Conservation (phyloP, 2,888 invertebrate species). For the Acronicta aceris region DNA sequence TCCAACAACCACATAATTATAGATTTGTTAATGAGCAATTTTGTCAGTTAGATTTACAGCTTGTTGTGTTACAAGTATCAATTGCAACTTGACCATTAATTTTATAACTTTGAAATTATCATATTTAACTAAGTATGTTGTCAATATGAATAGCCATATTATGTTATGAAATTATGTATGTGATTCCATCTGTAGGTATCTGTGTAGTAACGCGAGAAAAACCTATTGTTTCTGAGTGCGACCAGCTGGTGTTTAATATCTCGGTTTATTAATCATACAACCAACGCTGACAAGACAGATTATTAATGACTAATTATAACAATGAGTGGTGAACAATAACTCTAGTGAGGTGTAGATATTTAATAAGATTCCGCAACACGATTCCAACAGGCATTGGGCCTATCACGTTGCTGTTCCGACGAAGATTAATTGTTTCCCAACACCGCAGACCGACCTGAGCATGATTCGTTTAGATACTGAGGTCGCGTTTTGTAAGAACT, state of each 20-base stretch:
- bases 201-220: slow-evolving; percentile 43
- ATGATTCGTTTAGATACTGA: slow-evolving; percentile 64
- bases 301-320: slow-evolving; percentile 84
- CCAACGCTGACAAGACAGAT: slow-evolving; percentile 75
- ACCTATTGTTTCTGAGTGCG: slow-evolving; percentile 49
- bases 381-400: slow-evolving; percentile 77
- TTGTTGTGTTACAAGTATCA: slow-evolving; percentile 39
- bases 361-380: slow-evolving; percentile 84
- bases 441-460: slow-evolving; percentile 65
- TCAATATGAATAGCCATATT: slow-evolving; percentile 30
- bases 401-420: slow-evolving; percentile 79
- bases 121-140: slow-evolving; percentile 34
- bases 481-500: slow-evolving; percentile 62
- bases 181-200: slow-evolving; percentile 25
- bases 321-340: slow-evolving; percentile 83
- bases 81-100: slow-evolving; percentile 35
- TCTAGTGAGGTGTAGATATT: slow-evolving; percentile 74
- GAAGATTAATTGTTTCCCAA: slow-evolving; percentile 80
- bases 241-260: slow-evolving; percentile 64
- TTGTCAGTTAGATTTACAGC: slow-evolving; percentile 48
- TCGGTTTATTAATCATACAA: slow-evolving; percentile 74
- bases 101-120: slow-evolving; percentile 35
- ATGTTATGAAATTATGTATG: slow-evolving; percentile 27
- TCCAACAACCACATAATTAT: slow-evolving; percentile 48
- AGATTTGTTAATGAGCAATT: slow-evolving; percentile 58